Evolutionary conservation across 2,888 invertebrate genomes (phyloP).

Genomic region (Drosophila helvetica): DNA sequence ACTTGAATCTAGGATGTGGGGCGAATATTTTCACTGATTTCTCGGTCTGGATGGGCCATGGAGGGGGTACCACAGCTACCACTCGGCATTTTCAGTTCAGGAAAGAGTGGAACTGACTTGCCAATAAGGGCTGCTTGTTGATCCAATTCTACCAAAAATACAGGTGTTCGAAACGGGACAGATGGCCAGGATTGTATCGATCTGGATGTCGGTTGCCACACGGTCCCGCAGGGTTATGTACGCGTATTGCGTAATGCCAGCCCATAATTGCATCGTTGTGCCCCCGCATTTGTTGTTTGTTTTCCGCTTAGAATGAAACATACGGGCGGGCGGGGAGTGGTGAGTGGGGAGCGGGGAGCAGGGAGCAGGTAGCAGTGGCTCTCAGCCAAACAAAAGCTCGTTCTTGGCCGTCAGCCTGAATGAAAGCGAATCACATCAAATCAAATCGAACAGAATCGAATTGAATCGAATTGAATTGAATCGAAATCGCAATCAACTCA

Average conservation of each 20-base stretch:
- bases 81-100: too few relatives aligned
- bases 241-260: slow-evolving; percentile 33
- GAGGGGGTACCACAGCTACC: too few relatives aligned
- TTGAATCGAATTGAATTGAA: slow-evolving; percentile 29
- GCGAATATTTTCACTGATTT: too few relatives aligned
- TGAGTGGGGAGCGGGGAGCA: too few relatives aligned
- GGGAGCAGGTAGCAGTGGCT: too few relatives aligned
- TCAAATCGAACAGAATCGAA: slow-evolving; percentile 35
- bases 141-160: not conserved
- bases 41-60: too few relatives aligned
- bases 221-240: slow-evolving; percentile 24
- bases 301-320: slow-evolving; percentile 18
- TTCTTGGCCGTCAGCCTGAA: not conserved
- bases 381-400: too few relatives aligned
- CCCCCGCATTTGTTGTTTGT: slow-evolving; percentile 23
- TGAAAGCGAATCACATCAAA: slow-evolving; percentile 50
- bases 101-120: too few relatives aligned
- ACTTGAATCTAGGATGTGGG: not conserved
- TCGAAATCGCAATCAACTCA: slow-evolving; percentile 30
- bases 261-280: slow-evolving; percentile 27
- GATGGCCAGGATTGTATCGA: not conserved
- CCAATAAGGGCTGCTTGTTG: too few relatives aligned
- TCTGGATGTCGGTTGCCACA: not conserved
- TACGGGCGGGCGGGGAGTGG: too few relatives aligned
- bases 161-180: not conserved